Base-by-base conservation (phyloP, 1,140 invertebrate species). In the Sesamia nonagrioides region DNA sequence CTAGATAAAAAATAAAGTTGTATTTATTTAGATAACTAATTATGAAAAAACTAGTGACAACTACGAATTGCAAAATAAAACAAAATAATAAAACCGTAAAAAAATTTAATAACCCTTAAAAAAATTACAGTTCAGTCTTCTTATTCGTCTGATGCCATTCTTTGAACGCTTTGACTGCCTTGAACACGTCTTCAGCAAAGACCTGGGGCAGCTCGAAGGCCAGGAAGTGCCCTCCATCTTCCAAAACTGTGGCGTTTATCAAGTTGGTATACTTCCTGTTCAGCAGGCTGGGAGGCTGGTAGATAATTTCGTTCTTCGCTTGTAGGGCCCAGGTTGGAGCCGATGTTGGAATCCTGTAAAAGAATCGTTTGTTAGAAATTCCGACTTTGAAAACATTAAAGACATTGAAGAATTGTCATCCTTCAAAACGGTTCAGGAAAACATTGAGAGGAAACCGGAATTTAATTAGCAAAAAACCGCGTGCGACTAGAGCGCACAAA, bases 141-240 rank as follows among this genome's bases (percentile, higher is more conserved):
- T 15, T 13, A 9, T 78, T 80, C 11, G 56, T 83, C 0, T 79
- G 54, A 40, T 89, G 79, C 73, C 78, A 91, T 0, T 86, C 82
- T n/a, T 79, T 88, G 45, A 95, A 93, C 4, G 81, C 88, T 37
- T 88, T 84, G 0, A 94, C 87, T 7, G 92, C 93, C 73, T 84
- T 88, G 73, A 90, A 90, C 4, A 95, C 88, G 60, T 98, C 97
- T 6, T 96, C 94, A 13, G 97, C 96, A 3, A 98, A 88, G 0
- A 97, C 79, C 79, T 96, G 80, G 0, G 98, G 98, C 73, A 97
- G 94, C 91, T 99, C 97, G 52, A 98, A 96, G 0, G 98, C 98
- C 4, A 97, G 96, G 90, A 99, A 99, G 90, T 99, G 98, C 6
- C 98, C 98, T 0, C 98, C 98, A 7, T 96, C 92, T 0, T 91